Conservation (phyloP, 2,113 vertebrate genomes). For the Isurus oxyrinchus region DNA sequence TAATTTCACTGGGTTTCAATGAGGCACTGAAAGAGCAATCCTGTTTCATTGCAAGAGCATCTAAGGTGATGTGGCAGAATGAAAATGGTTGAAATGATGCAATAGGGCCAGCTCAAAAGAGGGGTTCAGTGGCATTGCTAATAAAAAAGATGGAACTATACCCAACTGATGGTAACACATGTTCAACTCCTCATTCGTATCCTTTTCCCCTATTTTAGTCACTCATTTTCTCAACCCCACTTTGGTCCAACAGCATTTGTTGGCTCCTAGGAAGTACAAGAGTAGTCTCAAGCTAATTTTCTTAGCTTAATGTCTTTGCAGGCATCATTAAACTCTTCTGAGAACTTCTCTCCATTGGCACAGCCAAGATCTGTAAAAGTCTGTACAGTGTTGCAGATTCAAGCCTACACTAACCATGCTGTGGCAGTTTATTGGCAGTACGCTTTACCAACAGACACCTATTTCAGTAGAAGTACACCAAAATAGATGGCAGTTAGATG, state of each 20-base stretch:
- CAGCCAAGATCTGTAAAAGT: not conserved
- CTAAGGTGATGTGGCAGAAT: not conserved
- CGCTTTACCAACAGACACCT: not conserved
- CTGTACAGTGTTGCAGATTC: not conserved
- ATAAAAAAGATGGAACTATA: not conserved
- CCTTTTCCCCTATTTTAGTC: not conserved
- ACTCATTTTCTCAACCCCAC: not conserved
- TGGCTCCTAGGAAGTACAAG: not conserved
- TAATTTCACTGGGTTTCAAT: not conserved
- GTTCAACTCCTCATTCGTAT: not conserved
- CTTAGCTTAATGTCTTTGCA: not conserved
- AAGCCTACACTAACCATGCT: not conserved
- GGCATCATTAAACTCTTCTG: not conserved
- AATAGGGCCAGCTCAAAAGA: not conserved
- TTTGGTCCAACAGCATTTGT: not conserved
- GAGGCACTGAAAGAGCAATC: not conserved
- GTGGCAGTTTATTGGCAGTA: not conserved
- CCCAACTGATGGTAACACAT: not conserved
- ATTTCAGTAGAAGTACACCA: not conserved
- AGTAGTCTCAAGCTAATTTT: not conserved
- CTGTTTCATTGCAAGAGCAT: not conserved
- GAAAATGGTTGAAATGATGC: not conserved
- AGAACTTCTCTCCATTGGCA: not conserved
- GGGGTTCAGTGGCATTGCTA: not conserved
- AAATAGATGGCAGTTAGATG: not conserved